Conservation (phyloP, 2,113 vertebrate species). For the Actinemys pallida region DNA sequence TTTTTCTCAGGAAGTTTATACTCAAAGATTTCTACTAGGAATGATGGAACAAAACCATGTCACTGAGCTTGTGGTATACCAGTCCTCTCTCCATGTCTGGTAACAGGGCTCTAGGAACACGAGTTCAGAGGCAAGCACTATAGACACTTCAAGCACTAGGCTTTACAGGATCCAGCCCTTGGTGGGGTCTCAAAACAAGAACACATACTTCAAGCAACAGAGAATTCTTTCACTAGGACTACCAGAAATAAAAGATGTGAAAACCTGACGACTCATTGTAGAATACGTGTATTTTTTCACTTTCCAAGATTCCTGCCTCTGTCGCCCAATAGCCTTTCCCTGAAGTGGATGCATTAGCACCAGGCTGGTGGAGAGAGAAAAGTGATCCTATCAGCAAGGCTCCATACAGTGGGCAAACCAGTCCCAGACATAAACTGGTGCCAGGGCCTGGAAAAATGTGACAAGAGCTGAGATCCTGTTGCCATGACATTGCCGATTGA, state of each 20-base stretch:
- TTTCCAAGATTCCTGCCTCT: background rate
- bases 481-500: background rate
- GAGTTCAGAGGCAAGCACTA: background rate
- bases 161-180: background rate
- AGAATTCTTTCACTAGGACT: background rate
- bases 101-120: background rate
- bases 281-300: background rate
- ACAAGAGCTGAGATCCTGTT: background rate
- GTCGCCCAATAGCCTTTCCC: background rate
- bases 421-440: background rate
- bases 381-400: background rate
- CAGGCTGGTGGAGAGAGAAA: background rate
- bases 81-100: background rate
- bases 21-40: slow-evolving; percentile 6
- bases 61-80: background rate
- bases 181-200: background rate
- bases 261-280: background rate
- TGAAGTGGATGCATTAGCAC: background rate
- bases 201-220: background rate
- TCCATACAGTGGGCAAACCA: background rate
- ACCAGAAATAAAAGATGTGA: background rate
- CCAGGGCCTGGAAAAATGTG: background rate
- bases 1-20: background rate
- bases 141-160: background rate
- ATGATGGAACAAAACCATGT: background rate